Evolutionary conservation across 37 sponge, comb jelly and placozoan species (phyloP).

Genomic region (Beroe forskalii): DNA sequence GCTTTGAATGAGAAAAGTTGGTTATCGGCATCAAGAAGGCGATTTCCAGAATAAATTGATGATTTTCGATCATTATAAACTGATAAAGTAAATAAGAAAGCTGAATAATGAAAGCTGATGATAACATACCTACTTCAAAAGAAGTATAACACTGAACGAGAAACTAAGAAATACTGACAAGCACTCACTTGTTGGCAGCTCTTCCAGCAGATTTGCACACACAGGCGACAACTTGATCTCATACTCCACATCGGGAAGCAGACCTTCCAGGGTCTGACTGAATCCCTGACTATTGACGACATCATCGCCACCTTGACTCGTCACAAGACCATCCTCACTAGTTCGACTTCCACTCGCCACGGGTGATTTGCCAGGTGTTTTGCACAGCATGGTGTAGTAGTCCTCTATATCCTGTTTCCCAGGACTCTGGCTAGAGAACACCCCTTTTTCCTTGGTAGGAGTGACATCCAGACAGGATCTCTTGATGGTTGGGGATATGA

Average conservation of each 20-base stretch:
- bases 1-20: no score
- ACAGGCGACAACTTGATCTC: background rate
- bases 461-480: background rate
- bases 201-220: background rate
- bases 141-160: no score
- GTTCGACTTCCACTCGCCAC: background rate
- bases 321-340: background rate
- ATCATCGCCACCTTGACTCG: no score
- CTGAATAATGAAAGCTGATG: no score
- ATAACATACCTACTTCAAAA: no score
- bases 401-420: constrained; percentile 29
- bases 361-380: constrained; percentile 5
- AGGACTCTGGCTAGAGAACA: background rate
- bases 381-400: constrained; percentile 40
- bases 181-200: background rate
- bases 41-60: no score
- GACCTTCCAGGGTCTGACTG: no score
- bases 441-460: background rate
- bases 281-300: no score
- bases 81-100: no score
- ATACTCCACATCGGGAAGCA: background rate
- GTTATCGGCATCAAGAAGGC: no score
- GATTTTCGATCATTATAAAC: background rate
- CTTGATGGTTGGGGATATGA: background rate
- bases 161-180: no score